Conservation (phyloP, 2,888 invertebrate species). For the Stenodera caucasica region DNA sequence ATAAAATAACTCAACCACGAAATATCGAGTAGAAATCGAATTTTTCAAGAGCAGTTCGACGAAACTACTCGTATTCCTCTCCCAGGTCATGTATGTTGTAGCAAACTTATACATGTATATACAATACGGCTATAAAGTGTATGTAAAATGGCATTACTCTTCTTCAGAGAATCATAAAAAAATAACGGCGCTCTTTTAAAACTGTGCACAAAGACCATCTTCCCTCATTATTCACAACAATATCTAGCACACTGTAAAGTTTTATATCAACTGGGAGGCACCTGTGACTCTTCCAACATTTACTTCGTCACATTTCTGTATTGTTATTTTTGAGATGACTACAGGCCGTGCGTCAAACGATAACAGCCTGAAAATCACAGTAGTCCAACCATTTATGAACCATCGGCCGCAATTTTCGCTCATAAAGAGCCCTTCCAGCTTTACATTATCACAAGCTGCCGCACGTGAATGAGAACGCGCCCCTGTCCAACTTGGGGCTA, state of each 20-base stretch:
- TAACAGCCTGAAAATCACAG: constrained; percentile 35
- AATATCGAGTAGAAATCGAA: constrained; percentile 2
- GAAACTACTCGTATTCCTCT: not conserved
- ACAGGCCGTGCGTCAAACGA: not conserved
- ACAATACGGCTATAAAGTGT: constrained; percentile 17
- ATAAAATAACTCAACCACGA: not conserved
- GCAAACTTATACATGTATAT: not conserved
- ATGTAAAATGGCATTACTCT: constrained; percentile 26
- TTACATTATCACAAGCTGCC: constrained; percentile 45
- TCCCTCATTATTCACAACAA: constrained; percentile 5
- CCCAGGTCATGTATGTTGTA: not conserved
- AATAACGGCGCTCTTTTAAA: constrained; percentile 12
- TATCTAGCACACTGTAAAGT: not conserved
- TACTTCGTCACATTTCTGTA: not conserved
- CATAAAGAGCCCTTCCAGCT: constrained; percentile 38
- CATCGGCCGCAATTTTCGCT: constrained; percentile 40
- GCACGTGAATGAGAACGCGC: constrained; percentile 28
- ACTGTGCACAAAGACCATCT: not conserved
- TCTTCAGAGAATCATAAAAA: constrained; percentile 26
- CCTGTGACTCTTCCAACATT: not conserved
- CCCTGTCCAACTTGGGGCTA: constrained; percentile 24
- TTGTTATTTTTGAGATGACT: not conserved
- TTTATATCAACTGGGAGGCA: constrained; percentile 6
- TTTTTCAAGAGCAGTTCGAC: constrained; percentile 1
- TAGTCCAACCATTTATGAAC: constrained; percentile 29